phyloP scores from a whole-genome alignment of 2,113 vertebrate genomes.

The Erythrocercus mccallii region DNA sequence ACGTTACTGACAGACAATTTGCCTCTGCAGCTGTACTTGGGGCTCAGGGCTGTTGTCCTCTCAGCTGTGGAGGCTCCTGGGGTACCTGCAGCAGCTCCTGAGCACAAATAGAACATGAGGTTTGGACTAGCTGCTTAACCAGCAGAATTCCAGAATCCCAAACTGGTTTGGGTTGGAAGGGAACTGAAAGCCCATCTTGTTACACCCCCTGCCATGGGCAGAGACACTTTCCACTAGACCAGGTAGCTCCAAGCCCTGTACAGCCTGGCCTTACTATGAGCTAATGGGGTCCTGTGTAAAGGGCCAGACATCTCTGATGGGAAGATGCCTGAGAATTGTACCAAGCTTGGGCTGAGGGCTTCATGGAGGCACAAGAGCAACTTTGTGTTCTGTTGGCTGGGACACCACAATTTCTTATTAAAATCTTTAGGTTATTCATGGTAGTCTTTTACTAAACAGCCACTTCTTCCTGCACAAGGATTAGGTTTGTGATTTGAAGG shows the following conservation, averaged over 20 bases:
- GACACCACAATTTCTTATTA: fast-evolving
- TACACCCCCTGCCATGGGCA: neutral
- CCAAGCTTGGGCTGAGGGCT: neutral
- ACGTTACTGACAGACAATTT: fast-evolving
- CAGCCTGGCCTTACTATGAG: fast-evolving
- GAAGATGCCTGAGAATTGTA: neutral
- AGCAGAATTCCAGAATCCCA: neutral
- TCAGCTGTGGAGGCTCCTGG: neutral
- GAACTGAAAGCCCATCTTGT: neutral
- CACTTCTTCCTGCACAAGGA: neutral
- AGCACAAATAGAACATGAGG: fast-evolving
- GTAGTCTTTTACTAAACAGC: neutral
- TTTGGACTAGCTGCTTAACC: neutral
- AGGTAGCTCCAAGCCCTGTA: neutral
- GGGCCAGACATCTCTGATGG: neutral
- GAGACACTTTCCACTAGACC: neutral
- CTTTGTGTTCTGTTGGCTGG: neutral
- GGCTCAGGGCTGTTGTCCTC: neutral
- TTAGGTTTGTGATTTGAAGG: neutral
- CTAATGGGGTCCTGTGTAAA: neutral
- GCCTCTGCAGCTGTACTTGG: neutral
- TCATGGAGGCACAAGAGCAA: neutral
- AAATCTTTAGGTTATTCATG: neutral
- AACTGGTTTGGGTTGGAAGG: neutral
- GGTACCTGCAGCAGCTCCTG: neutral